A percentile compares a stretch with the other conserved stretches of the same genome.
These are phyloP conservation scores for Myrmophylax atrothorax DNA, from an alignment of 2,113 vertebrate species.

Conservation along the genomic window DNA sequence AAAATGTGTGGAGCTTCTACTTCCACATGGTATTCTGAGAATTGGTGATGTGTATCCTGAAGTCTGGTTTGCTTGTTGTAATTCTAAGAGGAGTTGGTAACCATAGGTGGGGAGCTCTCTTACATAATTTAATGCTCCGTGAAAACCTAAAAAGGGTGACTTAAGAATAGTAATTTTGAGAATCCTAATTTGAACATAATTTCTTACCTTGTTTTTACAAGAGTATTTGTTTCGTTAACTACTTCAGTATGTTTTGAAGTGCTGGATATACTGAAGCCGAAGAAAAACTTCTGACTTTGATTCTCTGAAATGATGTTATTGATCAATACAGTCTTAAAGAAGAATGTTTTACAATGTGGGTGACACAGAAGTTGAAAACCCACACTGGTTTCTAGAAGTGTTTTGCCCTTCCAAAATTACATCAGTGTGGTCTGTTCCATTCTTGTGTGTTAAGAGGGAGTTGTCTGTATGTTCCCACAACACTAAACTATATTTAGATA, in stretches of 20 bases:
- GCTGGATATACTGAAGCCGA: neutral
- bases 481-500: neutral
- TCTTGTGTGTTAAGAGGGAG: neutral
- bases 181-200: neutral
- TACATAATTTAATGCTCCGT: neutral
- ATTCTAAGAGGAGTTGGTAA: neutral
- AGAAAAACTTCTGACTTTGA: neutral
- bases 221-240: neutral
- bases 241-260: neutral
- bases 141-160: neutral
- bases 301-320: neutral
- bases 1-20: neutral
- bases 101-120: neutral
- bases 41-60: neutral
- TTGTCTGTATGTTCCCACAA: accelerated
- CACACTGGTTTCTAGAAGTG: neutral
- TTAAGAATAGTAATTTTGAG: neutral
- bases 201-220: neutral
- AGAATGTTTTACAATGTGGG: neutral
- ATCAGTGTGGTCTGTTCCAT: accelerated
- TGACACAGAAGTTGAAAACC: neutral
- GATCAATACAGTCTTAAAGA: neutral
- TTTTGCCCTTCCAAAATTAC: neutral
- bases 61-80: neutral
- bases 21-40: neutral